These are phyloP conservation scores for Corvus hawaiiensis DNA, from an alignment of 2,113 vertebrate genomes.

Conservation along the genomic window DNA sequence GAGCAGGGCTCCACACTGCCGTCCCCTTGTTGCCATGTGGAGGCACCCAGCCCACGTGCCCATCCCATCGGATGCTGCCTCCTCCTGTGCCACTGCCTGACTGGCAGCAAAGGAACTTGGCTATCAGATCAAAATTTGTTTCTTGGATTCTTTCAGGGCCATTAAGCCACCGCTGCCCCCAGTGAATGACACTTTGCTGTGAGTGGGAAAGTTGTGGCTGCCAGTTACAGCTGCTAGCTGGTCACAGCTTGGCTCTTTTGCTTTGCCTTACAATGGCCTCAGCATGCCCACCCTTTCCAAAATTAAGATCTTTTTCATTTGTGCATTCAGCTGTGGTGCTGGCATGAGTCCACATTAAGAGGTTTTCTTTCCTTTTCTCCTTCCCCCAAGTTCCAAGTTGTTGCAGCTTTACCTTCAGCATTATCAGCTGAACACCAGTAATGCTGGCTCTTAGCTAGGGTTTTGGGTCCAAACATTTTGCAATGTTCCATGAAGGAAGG, in stretches of 20 bases:
- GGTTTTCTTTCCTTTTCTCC: not conserved
- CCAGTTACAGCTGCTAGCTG: not conserved
- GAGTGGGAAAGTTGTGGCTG: not conserved
- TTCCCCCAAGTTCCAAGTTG: not conserved
- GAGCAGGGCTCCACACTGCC: not conserved
- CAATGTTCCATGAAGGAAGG: not conserved
- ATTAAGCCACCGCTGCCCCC: accelerated
- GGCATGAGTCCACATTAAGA: not conserved
- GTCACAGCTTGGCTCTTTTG: not conserved
- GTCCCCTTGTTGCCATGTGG: accelerated
- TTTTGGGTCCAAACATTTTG: not conserved
- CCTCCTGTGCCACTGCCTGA: not conserved
- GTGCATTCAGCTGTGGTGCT: not conserved
- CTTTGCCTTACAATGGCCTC: constrained; percentile 5
- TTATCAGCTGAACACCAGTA: not conserved
- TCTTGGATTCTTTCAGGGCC: not conserved
- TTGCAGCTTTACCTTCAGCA: not conserved
- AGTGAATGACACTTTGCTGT: not conserved
- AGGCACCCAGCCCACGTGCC: not conserved
- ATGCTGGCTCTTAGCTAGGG: not conserved
- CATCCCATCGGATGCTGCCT: accelerated
- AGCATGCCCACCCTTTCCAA: not conserved
- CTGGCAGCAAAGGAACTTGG: not conserved
- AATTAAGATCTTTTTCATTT: not conserved
- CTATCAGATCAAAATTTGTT: not conserved